Percentiles rank a stretch among this genome's conserved stretches.
phyloP scores from a whole-genome alignment of 2,797 vertebrate genomes.

The Liparis tanakae region DNA sequence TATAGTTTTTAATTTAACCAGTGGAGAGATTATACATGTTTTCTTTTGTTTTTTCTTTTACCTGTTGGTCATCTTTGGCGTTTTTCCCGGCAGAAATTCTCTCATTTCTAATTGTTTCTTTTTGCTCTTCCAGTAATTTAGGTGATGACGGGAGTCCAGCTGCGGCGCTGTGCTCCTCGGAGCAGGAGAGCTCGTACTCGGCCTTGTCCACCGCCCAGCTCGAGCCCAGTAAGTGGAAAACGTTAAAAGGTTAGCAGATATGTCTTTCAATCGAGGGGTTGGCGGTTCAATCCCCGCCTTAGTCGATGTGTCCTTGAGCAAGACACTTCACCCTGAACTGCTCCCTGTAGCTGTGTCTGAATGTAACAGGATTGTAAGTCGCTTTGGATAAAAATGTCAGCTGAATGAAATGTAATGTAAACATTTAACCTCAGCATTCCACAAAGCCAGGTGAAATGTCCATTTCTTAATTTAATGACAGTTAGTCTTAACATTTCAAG shows the following conservation, averaged over 20 bases:
- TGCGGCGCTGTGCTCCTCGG: constrained; percentile 81
- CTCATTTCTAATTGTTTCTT: not conserved
- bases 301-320: no score
- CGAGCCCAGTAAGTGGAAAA: constrained; percentile 83
- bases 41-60: not conserved
- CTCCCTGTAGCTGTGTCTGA: no score
- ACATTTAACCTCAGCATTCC: no score
- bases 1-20: not conserved
- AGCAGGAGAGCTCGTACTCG: constrained; percentile 83
- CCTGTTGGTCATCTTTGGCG: not conserved
- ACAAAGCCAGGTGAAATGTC: not conserved
- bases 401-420: no score
- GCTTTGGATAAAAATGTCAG: no score
- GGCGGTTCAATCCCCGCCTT: no score
- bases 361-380: no score
- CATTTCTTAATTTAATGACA: not conserved
- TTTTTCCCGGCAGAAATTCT: not conserved
- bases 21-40: not conserved
- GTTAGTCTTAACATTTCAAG: not conserved
- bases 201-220: constrained; percentile 85
- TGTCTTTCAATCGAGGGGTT: no score
- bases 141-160: constrained; percentile 74
- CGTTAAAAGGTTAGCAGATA: no score
- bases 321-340: no score
- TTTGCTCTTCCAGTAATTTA: constrained; percentile 53